Evolutionary conservation across 1,140 invertebrate genomes (phyloP), one percentile per base, ranked within the genome.

Genomic region (Drosophila ambigua): DNA sequence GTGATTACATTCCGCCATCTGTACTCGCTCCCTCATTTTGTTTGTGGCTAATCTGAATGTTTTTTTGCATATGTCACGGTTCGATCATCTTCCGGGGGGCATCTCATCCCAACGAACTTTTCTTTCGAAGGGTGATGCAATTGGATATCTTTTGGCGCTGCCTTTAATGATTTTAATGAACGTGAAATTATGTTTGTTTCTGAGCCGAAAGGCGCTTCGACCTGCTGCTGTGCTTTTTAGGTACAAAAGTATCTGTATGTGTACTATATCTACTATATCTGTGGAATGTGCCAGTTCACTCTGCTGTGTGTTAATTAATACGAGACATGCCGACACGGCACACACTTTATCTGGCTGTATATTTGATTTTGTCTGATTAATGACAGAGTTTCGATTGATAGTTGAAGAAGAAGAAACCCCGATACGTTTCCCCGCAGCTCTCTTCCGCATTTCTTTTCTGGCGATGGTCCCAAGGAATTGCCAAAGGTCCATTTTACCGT

Each of bases 171-270:
- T 66, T 60, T 71, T 68, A 77, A 77, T 84, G 77, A 84, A 84
- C 82, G 78, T 85, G 81, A 85, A 85, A 81, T 87, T 87, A 60
- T 78, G 75, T 78, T 78, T 63, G 62, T 55, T 77, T 68, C 48
- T 65, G 60, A 80, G 20, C 20, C 20, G 20, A 20, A 20, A 20
- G 20, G 57, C 45, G 66, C 52, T 26, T 50, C 43, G 49, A 44
- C n/a, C 16, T 57, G 28, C 28, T 31, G 28, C 28, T 31, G 28
- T 31, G 6, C 28, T 7, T 7, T 35, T 11, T 23, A 69, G 64
- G 77, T 60, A 63, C 63, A 72, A 74, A 85, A 63, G 11, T 24
- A 46, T 49, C 31, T 59, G 57, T 59, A 48, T 57, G 53, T 64
- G 24, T 26, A 26, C 5, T 4, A n/a, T n/a, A n/a, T n/a, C n/a